Evolutionary conservation across 2,113 vertebrate species (phyloP), one percentile per base, ranked within the genome.

Genomic region (Meleagris gallopavo): DNA sequence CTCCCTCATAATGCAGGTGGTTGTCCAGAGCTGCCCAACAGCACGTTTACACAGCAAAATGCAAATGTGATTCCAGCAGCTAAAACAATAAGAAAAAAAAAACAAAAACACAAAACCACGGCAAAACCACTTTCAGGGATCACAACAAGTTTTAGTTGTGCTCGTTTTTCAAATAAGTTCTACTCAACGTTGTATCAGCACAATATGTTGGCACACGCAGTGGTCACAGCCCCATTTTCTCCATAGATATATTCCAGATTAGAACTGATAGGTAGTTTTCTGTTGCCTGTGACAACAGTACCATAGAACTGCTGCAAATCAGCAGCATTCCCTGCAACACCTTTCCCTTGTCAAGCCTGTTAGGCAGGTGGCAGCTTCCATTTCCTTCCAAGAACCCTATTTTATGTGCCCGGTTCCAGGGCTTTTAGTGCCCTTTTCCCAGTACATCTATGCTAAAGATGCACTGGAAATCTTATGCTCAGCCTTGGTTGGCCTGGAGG

Each of bases 161-260:
- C 15, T 9, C 38, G 48, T 52, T 72, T 52, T 62, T 54, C 73
- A 64, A 58, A 12, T 48, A 10, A 32, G 29, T 22, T 4, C 16
- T n/a, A 27, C 25, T 21, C 46, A 43, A 27, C 41, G 20, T 0
- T 9, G 25, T 11, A 69, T 25, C 2, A 8, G 74, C 34, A n/a
- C 40, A 46, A 34, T 46, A 41, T 1, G 45, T 1, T 25, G 60
- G n/a, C 6, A 19, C 19, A 55, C 4, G 0, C 0, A 0, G 19
- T 20, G 41, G 36, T 32, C 4, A 0, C 2, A 34, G 72, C 46
- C 64, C 61, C 52, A 54, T 69, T 77, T 36, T 73, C 19, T 9
- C 2, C 21, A 21, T 21, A 40, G 25, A 40, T 75, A 24, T 8
- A 1, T 73, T 80, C 72, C 64, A 58, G 54, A 30, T 72, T 60